Evolutionary conservation across 2,797 vertebrate species (phyloP).

Genomic region (Arrhamphus sclerolepis): DNA sequence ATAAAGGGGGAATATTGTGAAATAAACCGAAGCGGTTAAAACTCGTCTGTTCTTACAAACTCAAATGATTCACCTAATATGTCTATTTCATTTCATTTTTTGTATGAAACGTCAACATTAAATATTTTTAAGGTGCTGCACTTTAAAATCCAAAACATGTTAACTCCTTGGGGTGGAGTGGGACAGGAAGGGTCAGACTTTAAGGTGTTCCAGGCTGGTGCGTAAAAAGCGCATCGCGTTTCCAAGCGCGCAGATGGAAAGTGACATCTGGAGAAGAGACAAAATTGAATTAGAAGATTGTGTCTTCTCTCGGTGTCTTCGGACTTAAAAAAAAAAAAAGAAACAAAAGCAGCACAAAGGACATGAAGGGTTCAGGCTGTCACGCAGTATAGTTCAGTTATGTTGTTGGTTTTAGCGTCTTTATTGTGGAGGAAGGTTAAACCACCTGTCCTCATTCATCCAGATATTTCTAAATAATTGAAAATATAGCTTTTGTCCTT

Average conservation of each 20-base stretch:
- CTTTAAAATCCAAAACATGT: background rate
- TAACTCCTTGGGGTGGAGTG: background rate
- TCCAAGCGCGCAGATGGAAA: constrained; percentile 91
- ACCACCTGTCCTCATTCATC: too few species aligned
- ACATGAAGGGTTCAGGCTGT: constrained; percentile 12
- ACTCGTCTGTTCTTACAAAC: too few species aligned
- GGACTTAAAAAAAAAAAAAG: constrained; percentile 9
- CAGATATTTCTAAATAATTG: too few species aligned
- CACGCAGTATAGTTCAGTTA: background rate
- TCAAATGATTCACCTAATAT: too few species aligned
- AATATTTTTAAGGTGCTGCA: fast-evolving
- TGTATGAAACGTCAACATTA: too few species aligned
- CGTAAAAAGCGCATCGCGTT: constrained; percentile 72
- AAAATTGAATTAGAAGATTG: constrained; percentile 87
- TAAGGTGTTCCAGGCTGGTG: constrained; percentile 45
- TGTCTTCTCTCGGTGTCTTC: constrained; percentile 76
- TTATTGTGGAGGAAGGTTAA: background rate
- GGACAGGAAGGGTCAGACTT: background rate
- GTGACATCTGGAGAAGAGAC: constrained; percentile 91
- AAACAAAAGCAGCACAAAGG: constrained; percentile 40
- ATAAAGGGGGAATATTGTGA: constrained; percentile 4
- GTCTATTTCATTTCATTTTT: too few species aligned
- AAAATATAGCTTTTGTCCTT: background rate
- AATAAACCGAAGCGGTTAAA: background rate
- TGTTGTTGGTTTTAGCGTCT: constrained; percentile 8